Percentiles rank a stretch among this genome's conserved stretches.
Conservation (phyloP, 1,140 invertebrate genomes). For the Apolygus lucorum region DNA sequence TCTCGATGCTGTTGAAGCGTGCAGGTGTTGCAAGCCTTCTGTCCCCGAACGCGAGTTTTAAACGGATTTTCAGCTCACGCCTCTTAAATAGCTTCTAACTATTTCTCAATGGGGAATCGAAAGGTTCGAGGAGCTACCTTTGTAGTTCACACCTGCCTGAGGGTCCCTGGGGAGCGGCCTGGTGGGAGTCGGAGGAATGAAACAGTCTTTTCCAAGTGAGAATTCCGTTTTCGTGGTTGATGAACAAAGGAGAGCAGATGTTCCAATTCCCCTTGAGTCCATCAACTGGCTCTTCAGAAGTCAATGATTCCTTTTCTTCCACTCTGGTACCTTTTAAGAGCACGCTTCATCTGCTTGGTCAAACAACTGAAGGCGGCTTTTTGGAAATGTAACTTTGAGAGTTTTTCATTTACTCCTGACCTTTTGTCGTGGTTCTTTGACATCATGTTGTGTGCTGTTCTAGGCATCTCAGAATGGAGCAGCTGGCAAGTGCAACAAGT, state of each 20-base stretch:
- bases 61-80: neutral
- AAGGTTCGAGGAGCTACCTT: neutral
- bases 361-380: neutral
- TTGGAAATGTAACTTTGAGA: neutral
- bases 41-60: neutral
- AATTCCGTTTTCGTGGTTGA: neutral
- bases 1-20: neutral
- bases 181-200: neutral
- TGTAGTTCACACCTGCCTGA: neutral
- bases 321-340: neutral
- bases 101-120: neutral
- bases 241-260: neutral
- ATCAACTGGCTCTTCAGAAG: neutral
- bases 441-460: neutral
- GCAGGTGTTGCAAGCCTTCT: neutral
- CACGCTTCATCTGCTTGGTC: neutral
- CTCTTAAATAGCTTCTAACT: neutral
- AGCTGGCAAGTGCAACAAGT: neutral
- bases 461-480: no score
- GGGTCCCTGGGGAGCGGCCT: neutral
- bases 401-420: neutral
- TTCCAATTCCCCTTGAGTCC: no score
- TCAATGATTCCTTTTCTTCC: neutral
- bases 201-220: neutral
- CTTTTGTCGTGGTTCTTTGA: neutral